Evolutionary conservation across 2,113 vertebrate species (phyloP), one percentile per base, ranked within the genome.

Genomic region (Lanius ludovicianus): DNA sequence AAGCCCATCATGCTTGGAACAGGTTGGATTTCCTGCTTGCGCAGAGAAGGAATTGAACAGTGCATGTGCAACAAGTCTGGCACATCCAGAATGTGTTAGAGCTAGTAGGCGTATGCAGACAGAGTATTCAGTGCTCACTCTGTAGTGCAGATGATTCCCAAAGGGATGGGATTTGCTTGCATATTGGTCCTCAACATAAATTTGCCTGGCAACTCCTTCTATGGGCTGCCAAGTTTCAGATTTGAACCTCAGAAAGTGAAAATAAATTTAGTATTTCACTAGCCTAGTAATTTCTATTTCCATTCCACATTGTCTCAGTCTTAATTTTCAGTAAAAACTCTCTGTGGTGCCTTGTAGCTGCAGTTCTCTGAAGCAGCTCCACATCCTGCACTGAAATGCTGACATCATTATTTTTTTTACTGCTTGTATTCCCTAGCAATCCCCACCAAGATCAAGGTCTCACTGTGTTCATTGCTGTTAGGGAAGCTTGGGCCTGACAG

Each of bases 51-150:
- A 91, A 56, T 88, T 73, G 87, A 75, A 76, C 52, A 41, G 82
- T 91, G 93, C 84, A 82, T 96, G 92, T 95, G 96, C 96, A 95
- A 68, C 80, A 89, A 95, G 96, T 97, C 95, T 96, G 96, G 77
- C 96, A 95, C 95, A 96, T 97, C 89, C 84, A 95, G 91, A 95
- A 97, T 67, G 93, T 97, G 96, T 96, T 84, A 95, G 91, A 96
- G 89, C 64, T 93, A 2, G 95, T 96, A 71, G 96, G 94, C 86
- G 96, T 95, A 60, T 89, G 91, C 95, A 95, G 93, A 88, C 89
- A 90, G 94, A 64, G 82, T 56, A 69, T 37, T 82, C 70, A 68
- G 69, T 62, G 19, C 83, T 94, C 84, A 9, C 52, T 74, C 55
- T 81, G 35, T 50, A 63, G 53, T 92, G 86, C 94, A 95, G 94